phyloP scores from a whole-genome alignment of 2,113 vertebrate species.

The Mobula birostris region DNA sequence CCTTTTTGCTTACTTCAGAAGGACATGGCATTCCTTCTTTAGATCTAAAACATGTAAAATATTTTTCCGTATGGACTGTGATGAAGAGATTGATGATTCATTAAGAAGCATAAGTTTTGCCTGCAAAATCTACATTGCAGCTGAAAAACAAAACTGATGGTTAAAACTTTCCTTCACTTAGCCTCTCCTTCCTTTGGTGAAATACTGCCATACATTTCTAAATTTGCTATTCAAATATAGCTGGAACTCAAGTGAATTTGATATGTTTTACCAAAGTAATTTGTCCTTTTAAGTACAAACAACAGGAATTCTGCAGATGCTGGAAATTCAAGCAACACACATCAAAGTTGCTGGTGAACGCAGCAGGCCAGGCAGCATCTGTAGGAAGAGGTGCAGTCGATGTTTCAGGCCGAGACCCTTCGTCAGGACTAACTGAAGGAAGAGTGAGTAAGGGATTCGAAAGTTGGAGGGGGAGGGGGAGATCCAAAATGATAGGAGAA shows the following conservation, averaged over 20 bases:
- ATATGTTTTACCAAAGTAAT: not conserved
- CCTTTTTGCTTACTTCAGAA: conserved; percentile 61
- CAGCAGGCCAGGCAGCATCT: no score
- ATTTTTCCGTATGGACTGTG: not conserved
- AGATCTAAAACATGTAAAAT: conserved; percentile 56
- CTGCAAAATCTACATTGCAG: not conserved
- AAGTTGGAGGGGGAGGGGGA: no score
- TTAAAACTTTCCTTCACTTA: not conserved
- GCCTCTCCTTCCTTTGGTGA: not conserved
- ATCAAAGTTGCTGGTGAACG: no score
- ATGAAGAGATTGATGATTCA: not conserved
- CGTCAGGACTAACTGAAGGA: no score
- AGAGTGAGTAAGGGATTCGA: no score
- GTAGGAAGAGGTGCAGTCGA: no score
- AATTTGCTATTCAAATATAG: not conserved
- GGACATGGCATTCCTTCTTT: conserved; percentile 64
- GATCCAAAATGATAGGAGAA: no score
- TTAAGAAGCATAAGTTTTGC: not conserved
- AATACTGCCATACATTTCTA: no score
- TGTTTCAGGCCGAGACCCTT: no score
- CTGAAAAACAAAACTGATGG: not conserved
- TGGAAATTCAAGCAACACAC: no score
- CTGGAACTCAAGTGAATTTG: not conserved
- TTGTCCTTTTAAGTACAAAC: no score
- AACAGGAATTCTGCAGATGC: no score